A percentile compares a stretch with the other conserved stretches of the same genome.
Evolutionary conservation across 2,888 invertebrate species (phyloP).

Genomic region (Mythimna lalbum): DNA sequence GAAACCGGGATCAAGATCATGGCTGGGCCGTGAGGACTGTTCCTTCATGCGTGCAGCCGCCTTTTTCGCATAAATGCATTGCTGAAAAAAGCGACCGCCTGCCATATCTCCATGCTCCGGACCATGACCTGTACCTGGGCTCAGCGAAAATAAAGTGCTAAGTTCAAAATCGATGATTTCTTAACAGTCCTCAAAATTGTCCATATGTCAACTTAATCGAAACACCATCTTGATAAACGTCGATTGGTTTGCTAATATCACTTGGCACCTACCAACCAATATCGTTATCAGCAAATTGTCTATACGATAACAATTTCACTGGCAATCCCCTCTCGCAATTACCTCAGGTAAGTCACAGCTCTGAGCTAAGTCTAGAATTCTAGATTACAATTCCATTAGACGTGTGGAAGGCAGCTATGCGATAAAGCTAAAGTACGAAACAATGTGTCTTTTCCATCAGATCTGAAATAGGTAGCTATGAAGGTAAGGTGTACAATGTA

Average conservation of each 20-base stretch:
- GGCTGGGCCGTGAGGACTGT: too few relatives aligned
- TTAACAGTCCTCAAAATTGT: neutral
- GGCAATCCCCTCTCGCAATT: conserved; percentile 14
- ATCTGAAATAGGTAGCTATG: too few relatives aligned
- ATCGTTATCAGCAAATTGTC: conserved; percentile 17
- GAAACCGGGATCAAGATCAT: too few relatives aligned
- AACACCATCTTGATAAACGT: conserved; percentile 13
- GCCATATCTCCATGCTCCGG: too few relatives aligned
- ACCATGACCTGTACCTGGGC: too few relatives aligned
- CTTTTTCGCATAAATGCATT: too few relatives aligned
- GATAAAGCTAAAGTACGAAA: too few relatives aligned
- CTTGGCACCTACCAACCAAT: conserved; percentile 25
- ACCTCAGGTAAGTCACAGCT: neutral
- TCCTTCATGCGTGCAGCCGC: too few relatives aligned
- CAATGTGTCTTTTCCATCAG: too few relatives aligned
- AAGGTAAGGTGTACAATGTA: too few relatives aligned
- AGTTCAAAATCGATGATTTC: neutral
- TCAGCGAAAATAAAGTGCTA: too few relatives aligned
- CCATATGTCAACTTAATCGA: neutral
- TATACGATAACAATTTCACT: conserved; percentile 14
- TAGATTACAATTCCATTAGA: neutral
- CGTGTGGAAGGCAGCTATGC: neutral
- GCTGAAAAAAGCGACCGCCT: too few relatives aligned
- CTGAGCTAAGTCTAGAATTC: neutral
- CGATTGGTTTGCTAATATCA: conserved; percentile 19